Percentiles rank a stretch among this genome's conserved stretches.
Evolutionary conservation across 2,113 vertebrate species (phyloP).

Genomic region (Burhinus oedicnemus): DNA sequence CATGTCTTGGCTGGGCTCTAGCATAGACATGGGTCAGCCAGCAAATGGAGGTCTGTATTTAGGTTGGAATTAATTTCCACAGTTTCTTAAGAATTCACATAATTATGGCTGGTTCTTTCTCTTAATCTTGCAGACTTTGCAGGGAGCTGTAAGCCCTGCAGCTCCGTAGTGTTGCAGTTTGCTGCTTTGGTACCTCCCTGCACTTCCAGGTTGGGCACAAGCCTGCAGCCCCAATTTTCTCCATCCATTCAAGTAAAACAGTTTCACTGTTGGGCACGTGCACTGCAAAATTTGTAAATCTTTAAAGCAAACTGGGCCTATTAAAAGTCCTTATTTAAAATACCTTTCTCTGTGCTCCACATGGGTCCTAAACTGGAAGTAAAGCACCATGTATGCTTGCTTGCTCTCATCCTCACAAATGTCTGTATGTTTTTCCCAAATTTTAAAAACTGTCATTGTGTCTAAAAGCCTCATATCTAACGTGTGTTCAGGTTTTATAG

Average conservation of each 20-base stretch:
- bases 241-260: background rate
- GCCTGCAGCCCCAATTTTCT: background rate
- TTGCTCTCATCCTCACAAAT: background rate
- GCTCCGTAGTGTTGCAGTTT: background rate
- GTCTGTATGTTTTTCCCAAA: background rate
- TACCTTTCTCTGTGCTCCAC: background rate
- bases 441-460: background rate
- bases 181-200: background rate
- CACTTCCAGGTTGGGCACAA: background rate
- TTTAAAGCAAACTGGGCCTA: background rate
- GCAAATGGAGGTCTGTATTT: background rate
- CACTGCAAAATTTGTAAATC: background rate
- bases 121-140: background rate
- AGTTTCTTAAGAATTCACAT: background rate
- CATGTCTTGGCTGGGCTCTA: background rate
- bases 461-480: background rate
- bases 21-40: background rate
- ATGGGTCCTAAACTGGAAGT: background rate
- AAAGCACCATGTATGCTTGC: accelerated
- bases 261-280: background rate
- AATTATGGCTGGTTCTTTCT: background rate
- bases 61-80: background rate
- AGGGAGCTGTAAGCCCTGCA: background rate
- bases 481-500: background rate
- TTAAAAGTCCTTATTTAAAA: background rate